Base-by-base conservation (phyloP, 2,888 invertebrate genomes). In the Diaprepes abbreviatus region DNA sequence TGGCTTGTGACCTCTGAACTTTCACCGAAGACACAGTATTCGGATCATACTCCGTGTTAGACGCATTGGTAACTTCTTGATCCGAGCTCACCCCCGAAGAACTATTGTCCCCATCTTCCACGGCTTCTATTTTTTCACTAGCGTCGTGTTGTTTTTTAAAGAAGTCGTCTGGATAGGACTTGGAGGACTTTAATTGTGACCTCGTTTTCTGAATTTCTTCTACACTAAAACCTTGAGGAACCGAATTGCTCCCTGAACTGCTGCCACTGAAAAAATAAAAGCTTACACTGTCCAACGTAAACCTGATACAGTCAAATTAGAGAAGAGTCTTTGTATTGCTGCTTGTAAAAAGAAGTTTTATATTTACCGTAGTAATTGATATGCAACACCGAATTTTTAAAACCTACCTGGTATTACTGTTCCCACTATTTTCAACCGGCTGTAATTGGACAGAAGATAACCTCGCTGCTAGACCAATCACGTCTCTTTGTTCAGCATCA, bases 191-290 rank as follows among this genome's bases (percentile, higher is more conserved):
- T 68, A 96, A 86, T 78, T 93, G 91, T 24, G 92, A 93, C 74
- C 94, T 88, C 73, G 94, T 93, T 83, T 93, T 94, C 82, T 94
- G 94, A 63, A 95, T 94, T 85, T 95, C 95, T 83, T 95, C 94
- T 67, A 94, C 94, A 85, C 94, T 91, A 72, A 94, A 94, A 81
- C 93, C 94, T 68, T 93, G 92, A 83, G 93, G 88, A 10, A 93
- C 93, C 68, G 91, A 89, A 17, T 92, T 92, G 0, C 91, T 91
- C 19, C 91, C 89, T 78, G 90, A 91, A 83, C 92, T 92, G 66
- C 92, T 92, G 80, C 91, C 91, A 62, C 54, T 74, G 59, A 59
- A 55, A 28, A 17, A 31, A 36, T 43, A 54, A 9, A 48, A 12
- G n/a, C n/a, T n/a, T n/a, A n/a, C n/a, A n/a, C n/a, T n/a, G n/a